Conservation (phyloP, 92 coral and sea anemone genomes). For the Epizoanthus fatuus region DNA sequence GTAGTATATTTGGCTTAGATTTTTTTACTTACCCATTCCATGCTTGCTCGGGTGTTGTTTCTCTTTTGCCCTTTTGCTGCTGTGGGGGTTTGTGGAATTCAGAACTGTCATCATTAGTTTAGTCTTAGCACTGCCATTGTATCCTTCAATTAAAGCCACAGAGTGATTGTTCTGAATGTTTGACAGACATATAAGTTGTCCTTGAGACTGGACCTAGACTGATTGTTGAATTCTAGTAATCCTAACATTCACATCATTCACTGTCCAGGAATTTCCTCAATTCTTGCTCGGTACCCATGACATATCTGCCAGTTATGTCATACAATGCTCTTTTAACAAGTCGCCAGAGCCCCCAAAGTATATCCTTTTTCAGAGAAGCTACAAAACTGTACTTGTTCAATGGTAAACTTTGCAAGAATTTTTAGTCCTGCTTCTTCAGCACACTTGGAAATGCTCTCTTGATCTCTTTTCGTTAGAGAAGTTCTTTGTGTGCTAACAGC, state of each 20-base stretch:
- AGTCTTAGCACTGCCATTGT: not conserved
- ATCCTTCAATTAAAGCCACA: not conserved
- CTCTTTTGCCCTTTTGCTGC: not conserved
- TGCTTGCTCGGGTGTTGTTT: not conserved
- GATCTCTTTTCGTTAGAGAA: too few relatives aligned
- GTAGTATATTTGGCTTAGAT: not conserved
- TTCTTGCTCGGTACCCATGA: conserved; percentile 4
- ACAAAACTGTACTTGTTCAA: conserved; percentile 1
- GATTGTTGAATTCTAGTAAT: not conserved
- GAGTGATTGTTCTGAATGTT: not conserved
- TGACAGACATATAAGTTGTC: not conserved
- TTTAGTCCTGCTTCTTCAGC: not conserved
- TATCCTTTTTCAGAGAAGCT: conserved; percentile 20
- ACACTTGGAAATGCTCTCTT: not conserved
- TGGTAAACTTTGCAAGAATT: not conserved
- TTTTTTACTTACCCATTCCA: conserved; percentile 4
- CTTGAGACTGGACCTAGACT: not conserved
- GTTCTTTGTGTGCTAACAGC: too few relatives aligned
- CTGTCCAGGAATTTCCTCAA: not conserved
- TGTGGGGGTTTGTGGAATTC: not conserved
- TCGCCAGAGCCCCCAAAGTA: conserved; percentile 22
- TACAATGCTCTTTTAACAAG: not conserved
- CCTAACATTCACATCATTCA: not conserved
- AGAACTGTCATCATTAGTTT: not conserved
- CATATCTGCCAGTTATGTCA: conserved; percentile 17